A percentile compares a stretch with the other conserved stretches of the same genome.
phyloP scores from a whole-genome alignment of 2,797 vertebrate genomes.

The Tympanoctomys barrerae region DNA sequence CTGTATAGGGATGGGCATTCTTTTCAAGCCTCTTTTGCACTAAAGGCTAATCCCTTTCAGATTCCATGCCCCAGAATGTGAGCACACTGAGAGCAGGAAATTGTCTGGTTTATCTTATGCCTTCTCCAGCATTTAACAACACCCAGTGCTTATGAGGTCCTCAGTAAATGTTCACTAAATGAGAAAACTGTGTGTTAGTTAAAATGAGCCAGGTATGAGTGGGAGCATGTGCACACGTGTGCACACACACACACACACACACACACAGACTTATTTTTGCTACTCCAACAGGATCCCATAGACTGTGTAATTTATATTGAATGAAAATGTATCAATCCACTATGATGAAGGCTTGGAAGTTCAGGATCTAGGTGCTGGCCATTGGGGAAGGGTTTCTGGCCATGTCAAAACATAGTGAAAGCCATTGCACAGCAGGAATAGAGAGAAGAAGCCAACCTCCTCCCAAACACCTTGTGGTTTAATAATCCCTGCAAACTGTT shows the following conservation, averaged over 20 bases:
- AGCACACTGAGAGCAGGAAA: neutral
- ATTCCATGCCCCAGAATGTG: neutral
- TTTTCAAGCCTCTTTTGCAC: neutral
- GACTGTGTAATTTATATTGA: neutral
- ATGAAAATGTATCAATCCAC: neutral
- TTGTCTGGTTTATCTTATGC: neutral
- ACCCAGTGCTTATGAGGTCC: neutral
- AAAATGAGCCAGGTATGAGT: neutral
- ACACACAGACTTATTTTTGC: neutral
- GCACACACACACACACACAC: neutral
- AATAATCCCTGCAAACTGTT: neutral
- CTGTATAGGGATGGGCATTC: neutral
- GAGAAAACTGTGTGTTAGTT: neutral
- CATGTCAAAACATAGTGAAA: neutral
- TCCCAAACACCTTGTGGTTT: neutral
- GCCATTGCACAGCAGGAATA: neutral
- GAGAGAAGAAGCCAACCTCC: neutral
- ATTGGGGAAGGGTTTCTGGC: neutral
- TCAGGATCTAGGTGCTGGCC: neutral
- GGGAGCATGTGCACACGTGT: neutral
- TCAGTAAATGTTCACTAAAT: conserved; percentile 29
- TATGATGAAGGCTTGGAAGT: neutral
- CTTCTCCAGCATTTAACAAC: neutral
- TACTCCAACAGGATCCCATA: neutral
- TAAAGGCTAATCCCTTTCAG: neutral